Base-by-base conservation (phyloP, 2,888 invertebrate species). In the Cryptocephalus primarius region DNA sequence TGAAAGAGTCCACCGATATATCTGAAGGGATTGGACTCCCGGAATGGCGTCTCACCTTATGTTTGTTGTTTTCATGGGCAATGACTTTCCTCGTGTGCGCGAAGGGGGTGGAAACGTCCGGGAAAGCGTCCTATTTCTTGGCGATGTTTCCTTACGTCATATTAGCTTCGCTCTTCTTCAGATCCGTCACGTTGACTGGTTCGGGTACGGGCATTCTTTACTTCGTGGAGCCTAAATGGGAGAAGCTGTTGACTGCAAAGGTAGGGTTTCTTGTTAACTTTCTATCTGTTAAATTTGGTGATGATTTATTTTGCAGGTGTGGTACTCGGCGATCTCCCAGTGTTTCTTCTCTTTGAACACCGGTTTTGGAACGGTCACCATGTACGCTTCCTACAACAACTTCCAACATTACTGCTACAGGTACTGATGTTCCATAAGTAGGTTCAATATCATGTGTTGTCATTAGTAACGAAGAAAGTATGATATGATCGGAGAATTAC, bases 81-180 rank as follows among this genome's bases (percentile, higher is more conserved):
- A 63, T 80, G 1, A 79, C 85, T 39, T 85, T 84, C 61, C 55
- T 79, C 2, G 80, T 85, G 44, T 79, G 86, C 43, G 75, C 82
- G 13, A 79, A 77, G 50, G 87, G 87, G 10, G 83, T 88, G 1
- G 81, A 82, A 64, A 84, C 83, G 58, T 82, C 86, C 1, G 88
- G 88, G 41, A 88, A 87, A 67, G 85, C 82, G 0, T 82, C 91
- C 0, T 93, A 92, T 68, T 87, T 93, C 66, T 80, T 91, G 12
- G 91, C 92, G 0, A 68, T 91, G 4, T 89, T 89, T 65, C 90
- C 89, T 0, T 88, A 87, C 60, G 74, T 85, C 8, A 80, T 90
- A 44, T 77, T 91, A 65, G 69, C 87, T 49, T 79, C 80, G 32
- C 69, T 91, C 39, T 74, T 91, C 10, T 77, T 88, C 43, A 76